These are phyloP conservation scores for Spodoptera frugiperda DNA, from an alignment of 1,140 invertebrate genomes.

Conservation along the genomic window DNA sequence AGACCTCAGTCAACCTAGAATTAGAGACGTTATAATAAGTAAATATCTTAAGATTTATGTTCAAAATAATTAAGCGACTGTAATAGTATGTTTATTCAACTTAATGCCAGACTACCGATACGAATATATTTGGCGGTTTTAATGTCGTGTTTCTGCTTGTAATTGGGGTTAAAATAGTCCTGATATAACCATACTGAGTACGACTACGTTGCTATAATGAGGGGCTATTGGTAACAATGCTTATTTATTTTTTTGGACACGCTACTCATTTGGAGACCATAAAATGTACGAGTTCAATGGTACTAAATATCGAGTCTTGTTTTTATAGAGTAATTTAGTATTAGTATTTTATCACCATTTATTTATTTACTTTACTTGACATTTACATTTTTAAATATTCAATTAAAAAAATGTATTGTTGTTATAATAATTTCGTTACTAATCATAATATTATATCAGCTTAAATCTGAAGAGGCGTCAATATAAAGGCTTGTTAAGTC, in stretches of 20 bases:
- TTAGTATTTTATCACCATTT: too few relatives aligned
- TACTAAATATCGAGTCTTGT: not conserved
- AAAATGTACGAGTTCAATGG: not conserved
- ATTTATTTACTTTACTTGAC: too few relatives aligned
- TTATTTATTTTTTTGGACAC: constrained; percentile 19
- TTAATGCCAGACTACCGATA: constrained; percentile 26
- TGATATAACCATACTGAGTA: constrained; percentile 4
- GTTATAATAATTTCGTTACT: constrained; percentile 18
- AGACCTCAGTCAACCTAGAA: constrained; percentile 65
- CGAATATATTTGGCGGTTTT: constrained; percentile 29
- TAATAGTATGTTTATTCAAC: constrained; percentile 51
- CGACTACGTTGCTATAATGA: constrained; percentile 25
- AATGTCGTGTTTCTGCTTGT: constrained; percentile 36
- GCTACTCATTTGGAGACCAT: constrained; percentile 14
- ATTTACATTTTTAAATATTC: too few relatives aligned
- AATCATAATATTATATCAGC: constrained; percentile 25
- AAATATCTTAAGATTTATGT: constrained; percentile 74
- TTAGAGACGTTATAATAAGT: constrained; percentile 73
- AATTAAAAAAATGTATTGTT: too few relatives aligned
- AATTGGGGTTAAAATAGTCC: constrained; percentile 34
- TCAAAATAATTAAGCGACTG: constrained; percentile 67
- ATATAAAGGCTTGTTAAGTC: constrained; percentile 64
- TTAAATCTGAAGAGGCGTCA: constrained; percentile 52
- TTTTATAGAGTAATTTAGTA: not conserved
- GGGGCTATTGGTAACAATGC: constrained; percentile 16